Conservation (phyloP, 2,113 vertebrate genomes). For the Tachysurus fulvidraco region DNA sequence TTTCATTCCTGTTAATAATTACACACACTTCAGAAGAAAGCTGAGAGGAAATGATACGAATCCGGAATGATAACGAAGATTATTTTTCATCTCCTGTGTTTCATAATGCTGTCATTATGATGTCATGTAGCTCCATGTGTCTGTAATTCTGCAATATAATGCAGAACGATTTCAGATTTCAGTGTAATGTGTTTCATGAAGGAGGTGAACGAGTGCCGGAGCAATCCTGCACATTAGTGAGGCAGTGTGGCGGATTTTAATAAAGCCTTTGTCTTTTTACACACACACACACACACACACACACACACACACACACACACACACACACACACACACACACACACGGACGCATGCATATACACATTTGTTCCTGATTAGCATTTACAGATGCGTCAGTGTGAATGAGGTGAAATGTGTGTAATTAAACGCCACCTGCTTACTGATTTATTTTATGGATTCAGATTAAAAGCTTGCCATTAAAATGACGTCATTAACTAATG, state of each 20-base stretch:
- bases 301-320: no score
- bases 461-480: neutral
- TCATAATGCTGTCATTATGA: neutral
- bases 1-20: neutral
- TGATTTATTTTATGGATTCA: conserved; percentile 29
- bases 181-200: neutral
- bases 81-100: neutral
- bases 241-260: neutral
- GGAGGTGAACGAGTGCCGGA: neutral
- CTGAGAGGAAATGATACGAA: neutral
- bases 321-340: no score
- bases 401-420: neutral
- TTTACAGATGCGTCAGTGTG: neutral
- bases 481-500: conserved; percentile 10
- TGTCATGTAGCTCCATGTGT: neutral
- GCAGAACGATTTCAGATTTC: neutral
- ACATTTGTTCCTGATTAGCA: neutral
- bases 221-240: neutral
- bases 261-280: neutral
- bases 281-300: neutral
- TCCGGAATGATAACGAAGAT: neutral
- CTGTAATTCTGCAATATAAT: neutral
- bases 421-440: conserved; percentile 9
- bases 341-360: no score
- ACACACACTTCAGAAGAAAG: neutral